phyloP scores from a whole-genome alignment of 2,888 invertebrate species.

The Allygus modestus region DNA sequence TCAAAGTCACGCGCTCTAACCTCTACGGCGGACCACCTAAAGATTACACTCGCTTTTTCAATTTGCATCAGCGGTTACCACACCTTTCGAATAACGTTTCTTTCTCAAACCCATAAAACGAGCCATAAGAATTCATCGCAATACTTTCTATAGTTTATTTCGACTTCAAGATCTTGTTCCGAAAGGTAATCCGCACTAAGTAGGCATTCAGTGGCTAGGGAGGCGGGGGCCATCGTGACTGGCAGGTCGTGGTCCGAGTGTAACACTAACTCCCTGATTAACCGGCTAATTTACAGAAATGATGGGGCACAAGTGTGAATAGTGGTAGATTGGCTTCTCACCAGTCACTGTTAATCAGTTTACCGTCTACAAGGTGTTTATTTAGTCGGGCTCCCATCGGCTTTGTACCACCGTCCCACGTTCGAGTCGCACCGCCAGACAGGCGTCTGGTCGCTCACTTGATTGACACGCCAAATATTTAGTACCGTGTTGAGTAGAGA shows the following conservation, averaged over 20 bases:
- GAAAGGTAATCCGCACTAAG: conserved; percentile 3
- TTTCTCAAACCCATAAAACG: too few species aligned
- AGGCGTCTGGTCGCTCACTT: not conserved
- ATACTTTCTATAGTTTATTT: too few species aligned
- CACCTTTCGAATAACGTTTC: too few species aligned
- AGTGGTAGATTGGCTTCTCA: conserved; percentile 38
- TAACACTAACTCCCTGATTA: conserved; percentile 51
- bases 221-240: conserved; percentile 38
- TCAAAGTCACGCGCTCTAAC: too few species aligned
- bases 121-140: too few species aligned
- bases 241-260: not conserved
- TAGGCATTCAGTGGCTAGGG: conserved; percentile 8
- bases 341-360: conserved; percentile 49
- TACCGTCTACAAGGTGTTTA: conserved; percentile 54
- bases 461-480: conserved; percentile 25
- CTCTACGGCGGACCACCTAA: too few species aligned
- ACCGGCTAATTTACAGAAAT: conserved; percentile 63
- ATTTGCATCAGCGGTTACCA: too few species aligned
- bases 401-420: conserved; percentile 18
- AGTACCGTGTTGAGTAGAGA: not conserved
- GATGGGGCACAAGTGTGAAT: conserved; percentile 61
- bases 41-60: too few species aligned
- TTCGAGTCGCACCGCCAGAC: not conserved
- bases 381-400: conserved; percentile 40
- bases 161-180: too few species aligned